These are phyloP conservation scores for Xiphophorus couchianus DNA, from an alignment of 2,113 vertebrate genomes.

Conservation along the genomic window DNA sequence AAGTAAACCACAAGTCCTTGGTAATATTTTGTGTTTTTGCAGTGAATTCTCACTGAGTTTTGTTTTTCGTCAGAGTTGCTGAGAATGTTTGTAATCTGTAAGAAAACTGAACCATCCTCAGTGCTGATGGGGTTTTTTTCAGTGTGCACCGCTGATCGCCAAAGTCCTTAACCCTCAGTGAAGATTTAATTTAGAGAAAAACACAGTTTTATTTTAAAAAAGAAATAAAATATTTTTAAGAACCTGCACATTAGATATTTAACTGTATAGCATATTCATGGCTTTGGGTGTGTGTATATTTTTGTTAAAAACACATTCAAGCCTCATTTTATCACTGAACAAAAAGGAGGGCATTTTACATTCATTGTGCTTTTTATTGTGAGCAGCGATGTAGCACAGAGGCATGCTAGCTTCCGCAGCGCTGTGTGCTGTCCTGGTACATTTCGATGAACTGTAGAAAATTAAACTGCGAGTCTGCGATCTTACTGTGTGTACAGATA, in stretches of 20 bases:
- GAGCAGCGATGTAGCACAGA: slow-evolving; percentile 55
- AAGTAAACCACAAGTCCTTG: too few species aligned
- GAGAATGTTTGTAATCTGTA: too few species aligned
- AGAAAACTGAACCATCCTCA: not conserved
- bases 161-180: slow-evolving; percentile 64
- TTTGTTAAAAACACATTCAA: slow-evolving; percentile 61
- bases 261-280: slow-evolving; percentile 33
- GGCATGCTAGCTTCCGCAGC: slow-evolving; percentile 1
- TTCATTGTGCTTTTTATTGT: slow-evolving; percentile 52
- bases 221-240: slow-evolving; percentile 59
- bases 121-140: slow-evolving; percentile 1
- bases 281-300: slow-evolving; percentile 57
- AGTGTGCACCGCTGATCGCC: slow-evolving; percentile 64
- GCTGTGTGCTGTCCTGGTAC: slow-evolving; percentile 14
- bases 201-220: slow-evolving; percentile 71
- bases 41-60: too few species aligned
- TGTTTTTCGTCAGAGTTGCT: too few species aligned
- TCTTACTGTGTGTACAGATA: slow-evolving; percentile 16
- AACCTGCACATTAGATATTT: slow-evolving; percentile 54
- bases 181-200: slow-evolving; percentile 64
- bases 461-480: slow-evolving; percentile 10
- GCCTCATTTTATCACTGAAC: slow-evolving; percentile 55
- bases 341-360: slow-evolving; percentile 42
- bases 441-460: slow-evolving; percentile 25
- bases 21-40: too few species aligned